phyloP scores from a whole-genome alignment of 1,140 invertebrate genomes.

The Cepaea nemoralis region DNA sequence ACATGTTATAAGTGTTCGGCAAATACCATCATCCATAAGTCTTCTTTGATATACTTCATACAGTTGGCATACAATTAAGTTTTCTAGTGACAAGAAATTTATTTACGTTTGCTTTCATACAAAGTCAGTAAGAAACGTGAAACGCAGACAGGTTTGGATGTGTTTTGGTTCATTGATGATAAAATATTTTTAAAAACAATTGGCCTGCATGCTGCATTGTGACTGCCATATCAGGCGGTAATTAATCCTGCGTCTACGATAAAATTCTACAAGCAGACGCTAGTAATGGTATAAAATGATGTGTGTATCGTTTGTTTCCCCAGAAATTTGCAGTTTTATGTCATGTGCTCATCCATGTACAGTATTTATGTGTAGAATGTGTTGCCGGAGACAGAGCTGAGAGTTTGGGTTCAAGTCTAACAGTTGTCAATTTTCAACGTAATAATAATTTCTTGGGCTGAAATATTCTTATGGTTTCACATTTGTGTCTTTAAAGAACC shows the following conservation, averaged over 20 bases:
- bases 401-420: too few relatives aligned
- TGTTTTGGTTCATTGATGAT: neutral
- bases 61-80: neutral
- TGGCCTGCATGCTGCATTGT: neutral
- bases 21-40: neutral
- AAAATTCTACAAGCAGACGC: too few relatives aligned
- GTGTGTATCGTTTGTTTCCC: neutral
- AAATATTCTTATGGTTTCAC: too few relatives aligned
- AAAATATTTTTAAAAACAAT: neutral
- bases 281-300: too few relatives aligned
- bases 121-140: neutral
- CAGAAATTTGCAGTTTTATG: neutral
- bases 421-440: too few relatives aligned
- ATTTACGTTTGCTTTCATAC: too few relatives aligned
- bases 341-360: neutral
- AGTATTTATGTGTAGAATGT: neutral
- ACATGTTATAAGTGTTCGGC: neutral
- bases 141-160: neutral
- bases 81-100: neutral
- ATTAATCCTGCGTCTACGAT: neutral
- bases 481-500: too few relatives aligned
- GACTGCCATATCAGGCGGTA: neutral
- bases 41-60: neutral
- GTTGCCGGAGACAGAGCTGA: too few relatives aligned
- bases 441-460: too few relatives aligned